Base-by-base conservation (phyloP, 1,140 invertebrate species). In the Megalonaias nervosa region DNA sequence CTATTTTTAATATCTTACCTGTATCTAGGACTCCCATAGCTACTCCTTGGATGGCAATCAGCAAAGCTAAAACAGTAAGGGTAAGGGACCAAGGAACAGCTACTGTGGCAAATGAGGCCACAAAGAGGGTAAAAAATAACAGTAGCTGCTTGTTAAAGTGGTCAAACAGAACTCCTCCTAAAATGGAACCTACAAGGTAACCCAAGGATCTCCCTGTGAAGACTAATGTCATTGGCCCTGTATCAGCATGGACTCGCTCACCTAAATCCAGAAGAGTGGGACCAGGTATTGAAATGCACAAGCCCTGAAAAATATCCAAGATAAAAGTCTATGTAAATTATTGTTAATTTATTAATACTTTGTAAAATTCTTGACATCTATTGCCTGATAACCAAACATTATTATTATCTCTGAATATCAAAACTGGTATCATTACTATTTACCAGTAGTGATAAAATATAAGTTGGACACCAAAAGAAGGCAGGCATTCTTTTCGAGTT, bases 251-350 rank as follows among this genome's bases (percentile, higher is more conserved):
- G 1, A 90, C 85, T 61, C 85, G 81, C 31, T 87, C 81, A 62
- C 86, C 84, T 65, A 92, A 83, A 73, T 91, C 88, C 3, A 89
- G 80, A 26, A 91, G 81, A 14, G 91, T 91, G 64, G 91, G 90
- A n/a, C 91, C 91, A 71, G 90, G 89, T 38, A 92, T 89, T 21
- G 91, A 87, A 56, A 91, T 88, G 81, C 89, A 90, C 48, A 91
- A 74, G 26, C 91, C 91, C 91, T 92, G 77, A 38, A 84, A 82
- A 67, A 67, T 11, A 48, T 6, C 38, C 0, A 11, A 9, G 38
- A 48, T 48, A 48, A 71, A 31, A 61, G 31, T 9, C 23, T 38
- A 60, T 56, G 38, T 48, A 48, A 48, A 11, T 48, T 48, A 48
- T 11, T 48, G 2, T 48, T 48, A 6, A 48, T 6, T 48, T 48